Evolutionary conservation across 2,797 vertebrate species (phyloP).

Genomic region (Nannoperca australis): DNA sequence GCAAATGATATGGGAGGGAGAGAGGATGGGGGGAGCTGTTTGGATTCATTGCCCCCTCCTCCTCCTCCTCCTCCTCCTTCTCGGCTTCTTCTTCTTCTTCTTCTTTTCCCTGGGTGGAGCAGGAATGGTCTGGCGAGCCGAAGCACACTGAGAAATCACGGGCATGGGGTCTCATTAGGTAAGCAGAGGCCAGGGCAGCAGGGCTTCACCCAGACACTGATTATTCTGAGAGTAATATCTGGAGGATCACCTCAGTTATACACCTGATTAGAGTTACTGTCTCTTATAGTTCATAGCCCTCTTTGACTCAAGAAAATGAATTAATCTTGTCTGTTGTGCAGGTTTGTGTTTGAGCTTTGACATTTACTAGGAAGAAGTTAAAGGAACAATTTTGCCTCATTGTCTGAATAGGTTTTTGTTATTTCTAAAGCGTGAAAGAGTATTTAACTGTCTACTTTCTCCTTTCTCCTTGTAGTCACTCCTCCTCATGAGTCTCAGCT

Average conservation of each 20-base stretch:
- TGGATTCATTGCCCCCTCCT: slow-evolving; percentile 51
- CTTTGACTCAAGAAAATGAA: slow-evolving; percentile 56
- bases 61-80: slow-evolving; percentile 29
- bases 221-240: slow-evolving; percentile 72
- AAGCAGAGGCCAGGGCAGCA: slow-evolving; percentile 80
- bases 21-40: slow-evolving; percentile 39
- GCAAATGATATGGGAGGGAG: slow-evolving; percentile 75
- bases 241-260: slow-evolving; percentile 36
- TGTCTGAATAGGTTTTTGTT: slow-evolving; percentile 4
- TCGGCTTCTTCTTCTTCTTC: slow-evolving; percentile 53
- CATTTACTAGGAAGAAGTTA: slow-evolving; percentile 33
- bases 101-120: slow-evolving; percentile 71
- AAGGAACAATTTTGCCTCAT: slow-evolving; percentile 7
- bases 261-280: slow-evolving; percentile 68
- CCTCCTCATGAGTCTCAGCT: slow-evolving; percentile 84
- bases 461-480: slow-evolving; percentile 76
- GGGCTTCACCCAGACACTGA: slow-evolving; percentile 74
- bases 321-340: slow-evolving; percentile 37
- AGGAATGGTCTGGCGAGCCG: slow-evolving; percentile 67
- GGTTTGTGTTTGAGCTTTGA: slow-evolving; percentile 11
- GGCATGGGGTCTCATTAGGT: slow-evolving; percentile 85
- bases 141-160: slow-evolving; percentile 72
- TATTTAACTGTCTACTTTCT: slow-evolving; percentile 44
- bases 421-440: slow-evolving; percentile 9
- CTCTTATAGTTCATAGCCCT: slow-evolving; percentile 55